A percentile compares a stretch with the other conserved stretches of the same genome.
Conservation (phyloP, 1,140 invertebrate species). For the Gryllus bimaculatus region DNA sequence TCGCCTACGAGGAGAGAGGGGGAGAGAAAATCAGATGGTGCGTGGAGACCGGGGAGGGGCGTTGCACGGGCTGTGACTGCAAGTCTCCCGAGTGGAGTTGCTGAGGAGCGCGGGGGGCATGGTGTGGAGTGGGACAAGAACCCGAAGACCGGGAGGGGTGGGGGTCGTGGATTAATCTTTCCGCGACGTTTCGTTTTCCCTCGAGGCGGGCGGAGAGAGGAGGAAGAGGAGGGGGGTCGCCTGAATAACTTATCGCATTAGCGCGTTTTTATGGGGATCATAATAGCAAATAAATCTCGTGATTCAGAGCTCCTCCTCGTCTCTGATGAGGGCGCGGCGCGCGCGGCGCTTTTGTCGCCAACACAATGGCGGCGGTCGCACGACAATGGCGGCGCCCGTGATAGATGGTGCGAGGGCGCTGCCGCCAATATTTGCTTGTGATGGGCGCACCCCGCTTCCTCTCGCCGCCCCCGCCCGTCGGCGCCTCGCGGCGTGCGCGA, state of each 20-base stretch:
- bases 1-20: too few relatives aligned
- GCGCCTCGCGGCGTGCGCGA: neutral
- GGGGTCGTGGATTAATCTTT: too few relatives aligned
- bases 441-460: neutral
- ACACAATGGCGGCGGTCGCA: neutral
- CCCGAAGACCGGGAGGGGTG: too few relatives aligned
- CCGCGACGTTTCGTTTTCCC: too few relatives aligned
- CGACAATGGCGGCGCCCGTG: neutral
- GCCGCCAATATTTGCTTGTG: constrained; percentile 3
- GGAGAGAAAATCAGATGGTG: too few relatives aligned
- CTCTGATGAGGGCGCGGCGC: neutral
- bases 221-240: too few relatives aligned
- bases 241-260: neutral
- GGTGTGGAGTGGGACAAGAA: too few relatives aligned
- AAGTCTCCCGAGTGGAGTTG: too few relatives aligned
- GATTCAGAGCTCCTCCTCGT: neutral
- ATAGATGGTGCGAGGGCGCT: neutral
- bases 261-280: neutral
- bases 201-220: too few relatives aligned
- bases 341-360: neutral
- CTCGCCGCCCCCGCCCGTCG: neutral
- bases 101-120: too few relatives aligned
- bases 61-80: too few relatives aligned
- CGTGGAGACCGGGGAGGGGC: too few relatives aligned
- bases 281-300: neutral